Evolutionary conservation across 2,888 invertebrate genomes (phyloP).

Genomic region (Deilephila porcellus): DNA sequence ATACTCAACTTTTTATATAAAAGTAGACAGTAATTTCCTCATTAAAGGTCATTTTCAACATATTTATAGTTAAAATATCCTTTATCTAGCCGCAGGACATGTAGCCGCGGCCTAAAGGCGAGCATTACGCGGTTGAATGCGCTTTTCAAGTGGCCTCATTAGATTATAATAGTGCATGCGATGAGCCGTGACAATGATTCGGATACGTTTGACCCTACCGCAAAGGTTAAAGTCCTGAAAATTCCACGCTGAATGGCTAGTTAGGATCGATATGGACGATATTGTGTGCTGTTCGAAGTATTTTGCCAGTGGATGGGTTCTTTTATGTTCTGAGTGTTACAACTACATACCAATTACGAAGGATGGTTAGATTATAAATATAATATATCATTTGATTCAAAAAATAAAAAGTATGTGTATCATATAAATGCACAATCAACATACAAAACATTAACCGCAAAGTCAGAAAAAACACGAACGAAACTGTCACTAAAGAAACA

Average conservation of each 20-base stretch:
- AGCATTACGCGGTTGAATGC: constrained; percentile 64
- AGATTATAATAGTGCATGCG: constrained; percentile 50
- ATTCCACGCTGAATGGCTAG: constrained; percentile 26
- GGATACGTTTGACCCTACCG: constrained; percentile 44
- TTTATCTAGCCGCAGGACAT: background rate
- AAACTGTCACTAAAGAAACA: background rate
- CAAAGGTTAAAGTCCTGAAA: constrained; percentile 26
- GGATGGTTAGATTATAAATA: background rate
- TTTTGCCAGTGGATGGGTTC: background rate
- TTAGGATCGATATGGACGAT: constrained; percentile 16
- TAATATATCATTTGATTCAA: too few species aligned
- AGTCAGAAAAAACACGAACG: background rate
- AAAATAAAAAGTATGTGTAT: too few species aligned
- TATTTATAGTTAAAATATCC: too few species aligned
- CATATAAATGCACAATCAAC: too few species aligned
- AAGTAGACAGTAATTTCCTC: too few species aligned
- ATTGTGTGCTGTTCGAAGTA: background rate
- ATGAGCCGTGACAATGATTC: constrained; percentile 55
- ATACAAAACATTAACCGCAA: too few species aligned
- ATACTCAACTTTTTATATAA: too few species aligned
- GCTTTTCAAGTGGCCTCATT: constrained; percentile 54
- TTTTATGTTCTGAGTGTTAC: background rate
- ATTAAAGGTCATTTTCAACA: too few species aligned
- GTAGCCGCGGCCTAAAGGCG: constrained; percentile 33
- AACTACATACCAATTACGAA: background rate